Conservation (phyloP, 2,797 vertebrate genomes). For the Gadopsis marmoratus region DNA sequence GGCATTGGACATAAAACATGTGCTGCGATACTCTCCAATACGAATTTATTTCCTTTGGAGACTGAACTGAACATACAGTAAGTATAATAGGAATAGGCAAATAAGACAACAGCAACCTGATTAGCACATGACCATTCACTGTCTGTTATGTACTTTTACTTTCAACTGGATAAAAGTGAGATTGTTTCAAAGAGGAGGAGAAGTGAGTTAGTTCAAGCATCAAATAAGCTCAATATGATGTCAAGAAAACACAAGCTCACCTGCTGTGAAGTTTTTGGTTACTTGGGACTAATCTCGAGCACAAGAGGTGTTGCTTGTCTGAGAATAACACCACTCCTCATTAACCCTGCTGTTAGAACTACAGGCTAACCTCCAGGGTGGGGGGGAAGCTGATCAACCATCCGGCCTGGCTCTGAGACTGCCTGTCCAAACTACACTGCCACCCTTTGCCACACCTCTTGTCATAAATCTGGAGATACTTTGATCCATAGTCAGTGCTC, state of each 20-base stretch:
- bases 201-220: neutral
- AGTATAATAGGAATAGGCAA: neutral
- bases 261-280: neutral
- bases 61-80: neutral
- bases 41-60: neutral
- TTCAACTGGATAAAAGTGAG: neutral
- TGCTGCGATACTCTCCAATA: neutral
- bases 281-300: neutral
- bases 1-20: neutral
- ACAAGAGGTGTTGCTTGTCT: neutral
- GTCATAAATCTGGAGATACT: neutral
- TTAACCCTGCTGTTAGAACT: conserved; percentile 34
- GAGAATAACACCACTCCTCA: conserved; percentile 27
- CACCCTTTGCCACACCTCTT: neutral
- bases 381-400: neutral
- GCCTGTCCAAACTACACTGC: neutral
- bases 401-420: neutral
- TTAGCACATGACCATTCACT: neutral
- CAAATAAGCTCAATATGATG: neutral
- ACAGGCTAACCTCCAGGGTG: conserved; percentile 13
- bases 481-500: conserved; percentile 1
- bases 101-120: neutral
- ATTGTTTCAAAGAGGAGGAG: neutral
- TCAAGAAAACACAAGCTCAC: neutral
- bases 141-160: neutral